These are phyloP conservation scores for Petaurus breviceps DNA, from an alignment of 2,113 vertebrate species.

Conservation along the genomic window DNA sequence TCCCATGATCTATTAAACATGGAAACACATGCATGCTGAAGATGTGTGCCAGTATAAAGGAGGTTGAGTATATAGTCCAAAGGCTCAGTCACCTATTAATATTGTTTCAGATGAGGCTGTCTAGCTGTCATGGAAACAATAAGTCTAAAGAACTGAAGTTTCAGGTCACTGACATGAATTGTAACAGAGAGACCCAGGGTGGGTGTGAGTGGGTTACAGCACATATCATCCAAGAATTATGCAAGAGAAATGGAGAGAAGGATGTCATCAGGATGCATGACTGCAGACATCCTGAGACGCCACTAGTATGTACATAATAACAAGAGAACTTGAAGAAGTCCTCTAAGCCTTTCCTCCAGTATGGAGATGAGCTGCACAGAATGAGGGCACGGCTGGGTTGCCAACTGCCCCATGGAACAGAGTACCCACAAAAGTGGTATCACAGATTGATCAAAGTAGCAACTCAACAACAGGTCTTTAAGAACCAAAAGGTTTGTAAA, in stretches of 20 bases:
- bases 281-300: not conserved
- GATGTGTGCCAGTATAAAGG: not conserved
- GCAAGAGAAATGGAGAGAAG: not conserved
- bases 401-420: no score
- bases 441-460: not conserved
- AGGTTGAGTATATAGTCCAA: not conserved
- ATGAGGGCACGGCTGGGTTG: no score
- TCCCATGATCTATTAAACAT: not conserved
- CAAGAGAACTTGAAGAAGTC: not conserved
- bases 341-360: not conserved
- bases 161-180: no score
- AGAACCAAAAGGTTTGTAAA: not conserved
- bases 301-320: not conserved
- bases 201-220: not conserved
- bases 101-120: not conserved
- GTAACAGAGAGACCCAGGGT: not conserved
- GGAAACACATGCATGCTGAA: not conserved
- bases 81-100: not conserved
- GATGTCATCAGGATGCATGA: not conserved
- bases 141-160: not conserved
- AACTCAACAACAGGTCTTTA: not conserved
- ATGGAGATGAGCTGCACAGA: not conserved
- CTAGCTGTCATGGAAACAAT: not conserved
- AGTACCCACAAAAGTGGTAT: not conserved
- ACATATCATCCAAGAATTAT: not conserved